Percentiles rank a stretch among this genome's conserved stretches.
phyloP scores from a whole-genome alignment of 2,113 vertebrate genomes.

The Thymallus thymallus region DNA sequence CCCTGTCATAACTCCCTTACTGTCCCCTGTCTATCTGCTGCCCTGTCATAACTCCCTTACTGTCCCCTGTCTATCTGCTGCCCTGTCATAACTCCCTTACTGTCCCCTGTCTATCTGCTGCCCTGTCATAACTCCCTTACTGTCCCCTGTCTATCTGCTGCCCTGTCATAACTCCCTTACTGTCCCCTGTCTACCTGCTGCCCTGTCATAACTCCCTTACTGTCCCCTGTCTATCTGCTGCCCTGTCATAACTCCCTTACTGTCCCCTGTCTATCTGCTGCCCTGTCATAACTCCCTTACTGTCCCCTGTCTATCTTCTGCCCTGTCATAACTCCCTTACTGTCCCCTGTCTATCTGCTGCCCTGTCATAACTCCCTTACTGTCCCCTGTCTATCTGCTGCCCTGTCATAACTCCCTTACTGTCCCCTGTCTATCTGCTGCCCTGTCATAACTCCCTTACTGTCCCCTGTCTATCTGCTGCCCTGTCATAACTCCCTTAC shows the following conservation, averaged over 20 bases:
- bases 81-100: too few species aligned
- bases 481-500: not conserved
- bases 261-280: constrained; percentile 17
- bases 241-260: too few species aligned
- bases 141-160: too few species aligned
- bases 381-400: not conserved
- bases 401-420: not conserved
- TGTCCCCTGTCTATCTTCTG: too few species aligned
- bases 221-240: too few species aligned
- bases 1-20: too few species aligned
- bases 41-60: too few species aligned
- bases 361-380: not conserved
- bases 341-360: not conserved
- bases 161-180: too few species aligned
- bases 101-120: constrained; percentile 17
- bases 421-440: not conserved
- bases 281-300: too few species aligned
- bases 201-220: too few species aligned
- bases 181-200: constrained; percentile 15
- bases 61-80: too few species aligned
- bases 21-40: constrained; percentile 17
- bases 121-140: too few species aligned
- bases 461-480: not conserved
- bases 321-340: not conserved
- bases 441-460: not conserved